These are phyloP conservation scores for Pantherophis vulpinus DNA, from an alignment of 2,797 vertebrate species.

Conservation along the genomic window DNA sequence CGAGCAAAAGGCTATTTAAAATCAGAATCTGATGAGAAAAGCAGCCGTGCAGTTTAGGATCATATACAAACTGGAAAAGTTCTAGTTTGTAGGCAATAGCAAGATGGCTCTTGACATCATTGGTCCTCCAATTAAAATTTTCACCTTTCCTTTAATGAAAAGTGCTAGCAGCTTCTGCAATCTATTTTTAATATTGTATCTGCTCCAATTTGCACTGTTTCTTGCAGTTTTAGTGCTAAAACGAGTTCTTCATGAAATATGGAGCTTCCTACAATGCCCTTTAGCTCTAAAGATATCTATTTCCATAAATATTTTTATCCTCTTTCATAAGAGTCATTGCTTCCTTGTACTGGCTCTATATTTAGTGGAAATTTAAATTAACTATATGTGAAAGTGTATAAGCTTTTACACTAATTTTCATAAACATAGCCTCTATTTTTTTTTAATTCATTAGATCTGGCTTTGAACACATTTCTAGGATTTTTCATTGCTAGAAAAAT, in stretches of 20 bases:
- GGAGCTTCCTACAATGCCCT: background rate
- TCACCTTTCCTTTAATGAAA: background rate
- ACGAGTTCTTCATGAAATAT: background rate
- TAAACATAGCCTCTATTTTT: background rate
- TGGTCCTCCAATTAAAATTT: background rate
- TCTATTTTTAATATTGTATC: background rate
- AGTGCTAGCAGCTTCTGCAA: background rate
- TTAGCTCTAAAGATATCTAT: background rate
- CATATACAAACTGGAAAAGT: background rate
- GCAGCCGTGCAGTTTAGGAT: background rate
- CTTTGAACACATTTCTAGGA: background rate
- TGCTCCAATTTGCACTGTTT: background rate
- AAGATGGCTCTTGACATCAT: background rate
- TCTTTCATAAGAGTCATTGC: background rate
- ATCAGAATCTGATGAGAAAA: background rate
- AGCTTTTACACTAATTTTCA: background rate
- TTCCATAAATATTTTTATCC: background rate
- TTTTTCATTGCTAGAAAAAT: background rate
- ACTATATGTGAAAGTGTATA: background rate
- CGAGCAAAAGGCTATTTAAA: too few relatives aligned
- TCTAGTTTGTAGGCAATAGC: background rate
- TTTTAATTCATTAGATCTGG: background rate
- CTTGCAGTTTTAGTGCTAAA: background rate
- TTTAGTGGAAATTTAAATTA: background rate
- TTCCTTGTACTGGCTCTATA: background rate